A percentile compares a stretch with the other conserved stretches of the same genome.
These are phyloP conservation scores for Balanococcus diminutus DNA, from an alignment of 2,888 invertebrate species.

Conservation along the genomic window DNA sequence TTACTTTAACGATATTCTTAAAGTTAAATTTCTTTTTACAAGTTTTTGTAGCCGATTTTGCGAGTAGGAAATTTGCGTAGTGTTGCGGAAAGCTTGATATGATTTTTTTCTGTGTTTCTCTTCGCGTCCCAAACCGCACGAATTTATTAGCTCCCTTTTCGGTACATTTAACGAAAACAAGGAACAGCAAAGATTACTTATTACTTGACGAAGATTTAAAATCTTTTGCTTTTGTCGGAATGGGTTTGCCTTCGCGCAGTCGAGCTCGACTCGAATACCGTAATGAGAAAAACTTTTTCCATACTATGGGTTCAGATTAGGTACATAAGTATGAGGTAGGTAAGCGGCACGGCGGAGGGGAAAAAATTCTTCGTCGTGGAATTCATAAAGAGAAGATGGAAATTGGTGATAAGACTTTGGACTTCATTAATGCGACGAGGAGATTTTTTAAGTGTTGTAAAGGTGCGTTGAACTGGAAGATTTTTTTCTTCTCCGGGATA, in stretches of 20 bases:
- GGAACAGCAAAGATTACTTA: constrained; percentile 35
- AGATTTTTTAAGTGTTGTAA: too few relatives aligned
- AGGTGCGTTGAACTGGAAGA: too few relatives aligned
- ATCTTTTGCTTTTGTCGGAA: constrained; percentile 34
- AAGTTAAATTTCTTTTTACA: constrained; percentile 39
- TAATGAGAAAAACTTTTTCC: constrained; percentile 38
- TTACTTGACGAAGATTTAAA: constrained; percentile 42
- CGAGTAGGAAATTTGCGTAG: constrained; percentile 36
- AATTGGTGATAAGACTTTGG: not conserved
- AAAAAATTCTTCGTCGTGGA: not conserved
- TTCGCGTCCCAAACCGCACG: not conserved
- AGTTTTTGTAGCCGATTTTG: constrained; percentile 7
- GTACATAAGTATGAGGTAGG: too few relatives aligned
- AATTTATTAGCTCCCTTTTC: constrained; percentile 41
- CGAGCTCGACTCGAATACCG: not conserved
- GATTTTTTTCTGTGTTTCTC: not conserved
- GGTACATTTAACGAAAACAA: constrained; percentile 45
- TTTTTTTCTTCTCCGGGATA: too few relatives aligned
- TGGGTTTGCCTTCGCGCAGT: too few relatives aligned
- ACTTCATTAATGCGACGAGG: constrained; percentile 22
- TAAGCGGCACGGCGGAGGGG: too few relatives aligned
- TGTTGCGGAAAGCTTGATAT: constrained; percentile 47
- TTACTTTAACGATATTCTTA: constrained; percentile 5
- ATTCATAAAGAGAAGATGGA: constrained; percentile 30
- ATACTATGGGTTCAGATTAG: constrained; percentile 8